These are phyloP conservation scores for Sminthurinus signatus DNA, from an alignment of 1,140 invertebrate species.

Conservation along the genomic window DNA sequence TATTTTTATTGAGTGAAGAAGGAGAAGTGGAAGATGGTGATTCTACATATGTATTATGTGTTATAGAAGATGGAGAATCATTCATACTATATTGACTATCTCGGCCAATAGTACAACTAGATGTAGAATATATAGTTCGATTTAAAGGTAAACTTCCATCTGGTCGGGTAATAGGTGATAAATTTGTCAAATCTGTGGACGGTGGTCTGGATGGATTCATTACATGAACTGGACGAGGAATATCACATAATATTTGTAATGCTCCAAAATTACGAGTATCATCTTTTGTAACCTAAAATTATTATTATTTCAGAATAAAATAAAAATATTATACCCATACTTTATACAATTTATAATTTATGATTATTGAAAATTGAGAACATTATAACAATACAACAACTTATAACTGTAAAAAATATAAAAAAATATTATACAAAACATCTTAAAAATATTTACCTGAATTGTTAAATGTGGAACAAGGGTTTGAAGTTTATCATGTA, in stretches of 20 bases:
- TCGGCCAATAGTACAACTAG: not conserved
- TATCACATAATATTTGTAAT: constrained; percentile 29
- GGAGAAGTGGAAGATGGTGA: not conserved
- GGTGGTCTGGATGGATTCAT: not conserved
- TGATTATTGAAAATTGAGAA: too few relatives aligned
- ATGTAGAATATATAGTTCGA: constrained; percentile 12
- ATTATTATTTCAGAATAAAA: too few relatives aligned
- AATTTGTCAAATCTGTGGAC: not conserved
- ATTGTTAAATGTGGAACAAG: constrained; percentile 36
- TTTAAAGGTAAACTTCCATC: not conserved
- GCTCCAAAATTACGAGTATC: constrained; percentile 26
- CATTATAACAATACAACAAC: too few relatives aligned
- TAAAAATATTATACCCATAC: too few relatives aligned
- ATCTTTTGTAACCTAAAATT: constrained; percentile 37
- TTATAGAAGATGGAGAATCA: too few relatives aligned
- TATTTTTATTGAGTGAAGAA: not conserved
- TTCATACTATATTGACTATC: not conserved
- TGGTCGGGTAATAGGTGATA: constrained; percentile 16
- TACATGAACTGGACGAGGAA: not conserved
- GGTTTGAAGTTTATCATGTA: constrained; percentile 36
- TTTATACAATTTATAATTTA: too few relatives aligned
- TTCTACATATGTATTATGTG: not conserved
- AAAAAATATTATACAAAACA: not conserved
- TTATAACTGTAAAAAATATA: not conserved
- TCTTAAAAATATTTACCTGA: constrained; percentile 21